These are phyloP conservation scores for Willowsia nigromaculata DNA, from an alignment of 2,888 invertebrate genomes.

Conservation along the genomic window DNA sequence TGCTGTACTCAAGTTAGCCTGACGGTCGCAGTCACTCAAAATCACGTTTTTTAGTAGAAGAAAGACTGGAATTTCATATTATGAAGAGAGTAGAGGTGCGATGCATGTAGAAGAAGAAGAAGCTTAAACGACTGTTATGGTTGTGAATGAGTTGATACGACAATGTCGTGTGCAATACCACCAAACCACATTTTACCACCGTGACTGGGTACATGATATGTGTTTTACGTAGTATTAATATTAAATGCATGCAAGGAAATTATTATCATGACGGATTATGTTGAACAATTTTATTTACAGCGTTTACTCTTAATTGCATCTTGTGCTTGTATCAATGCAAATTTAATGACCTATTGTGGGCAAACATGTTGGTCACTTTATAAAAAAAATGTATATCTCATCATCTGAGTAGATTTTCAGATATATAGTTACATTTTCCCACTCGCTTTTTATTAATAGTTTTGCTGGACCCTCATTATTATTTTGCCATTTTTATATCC, in stretches of 20 bases:
- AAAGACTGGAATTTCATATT: not conserved
- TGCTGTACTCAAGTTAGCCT: not conserved
- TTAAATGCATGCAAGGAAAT: slow-evolving; percentile 12
- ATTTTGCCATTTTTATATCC: slow-evolving; percentile 6
- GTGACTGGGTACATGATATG: not conserved
- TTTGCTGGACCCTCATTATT: slow-evolving; percentile 29
- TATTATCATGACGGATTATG: slow-evolving; percentile 57
- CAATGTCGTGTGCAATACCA: not conserved
- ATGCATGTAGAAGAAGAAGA: not conserved
- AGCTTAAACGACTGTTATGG: not conserved
- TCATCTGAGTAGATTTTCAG: not conserved
- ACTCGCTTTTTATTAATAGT: slow-evolving; percentile 29
- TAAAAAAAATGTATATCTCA: not conserved
- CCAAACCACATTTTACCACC: not conserved
- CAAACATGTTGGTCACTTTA: not conserved
- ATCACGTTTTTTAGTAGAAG: slow-evolving; percentile 1
- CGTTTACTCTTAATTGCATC: slow-evolving; percentile 42
- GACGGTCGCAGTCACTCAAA: not conserved
- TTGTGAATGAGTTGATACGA: slow-evolving; percentile 17
- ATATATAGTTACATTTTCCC: too few species aligned
- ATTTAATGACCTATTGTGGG: slow-evolving; percentile 47
- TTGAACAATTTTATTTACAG: slow-evolving; percentile 56
- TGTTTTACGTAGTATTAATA: not conserved
- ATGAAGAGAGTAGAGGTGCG: not conserved
- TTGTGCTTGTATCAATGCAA: not conserved